Evolutionary conservation across 1,140 invertebrate genomes (phyloP).

Genomic region (Andrena cerasifolii): DNA sequence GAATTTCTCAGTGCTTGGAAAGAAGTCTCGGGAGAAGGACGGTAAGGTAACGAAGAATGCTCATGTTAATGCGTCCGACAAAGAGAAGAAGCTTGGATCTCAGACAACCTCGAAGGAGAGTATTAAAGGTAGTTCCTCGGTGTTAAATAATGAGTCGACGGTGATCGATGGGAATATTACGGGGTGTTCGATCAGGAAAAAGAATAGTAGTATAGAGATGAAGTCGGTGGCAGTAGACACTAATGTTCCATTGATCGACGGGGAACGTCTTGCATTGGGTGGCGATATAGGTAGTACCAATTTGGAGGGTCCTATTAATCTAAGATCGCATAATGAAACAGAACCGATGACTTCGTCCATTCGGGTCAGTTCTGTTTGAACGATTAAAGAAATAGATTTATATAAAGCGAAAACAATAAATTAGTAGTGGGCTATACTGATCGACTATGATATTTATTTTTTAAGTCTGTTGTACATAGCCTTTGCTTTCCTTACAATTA

Average conservation of each 20-base stretch:
- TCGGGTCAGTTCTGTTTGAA: constrained; percentile 79
- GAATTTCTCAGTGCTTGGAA: constrained; percentile 71
- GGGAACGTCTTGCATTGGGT: constrained; percentile 62
- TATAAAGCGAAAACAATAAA: constrained; percentile 18
- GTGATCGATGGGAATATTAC: constrained; percentile 68
- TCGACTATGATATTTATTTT: constrained; percentile 26
- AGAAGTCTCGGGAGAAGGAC: constrained; percentile 74
- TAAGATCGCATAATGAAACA: constrained; percentile 72
- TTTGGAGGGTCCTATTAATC: constrained; percentile 71
- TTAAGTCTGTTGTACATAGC: constrained; percentile 35
- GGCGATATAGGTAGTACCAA: constrained; percentile 69
- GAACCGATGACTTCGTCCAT: constrained; percentile 74
- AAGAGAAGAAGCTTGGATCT: constrained; percentile 73
- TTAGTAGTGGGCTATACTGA: constrained; percentile 53
- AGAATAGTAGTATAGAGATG: constrained; percentile 72
- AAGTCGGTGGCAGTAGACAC: constrained; percentile 66
- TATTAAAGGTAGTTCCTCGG: constrained; percentile 70
- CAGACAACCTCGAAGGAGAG: constrained; percentile 71
- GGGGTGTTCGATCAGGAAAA: constrained; percentile 68
- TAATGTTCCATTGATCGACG: constrained; percentile 71
- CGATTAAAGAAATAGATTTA: constrained; percentile 25
- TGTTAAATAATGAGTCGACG: constrained; percentile 67
- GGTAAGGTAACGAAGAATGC: constrained; percentile 72
- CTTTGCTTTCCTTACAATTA: constrained; percentile 45
- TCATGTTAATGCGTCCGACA: constrained; percentile 66